These are phyloP conservation scores for Argynnis bischoffii DNA, from an alignment of 2,888 invertebrate species.

Conservation along the genomic window DNA sequence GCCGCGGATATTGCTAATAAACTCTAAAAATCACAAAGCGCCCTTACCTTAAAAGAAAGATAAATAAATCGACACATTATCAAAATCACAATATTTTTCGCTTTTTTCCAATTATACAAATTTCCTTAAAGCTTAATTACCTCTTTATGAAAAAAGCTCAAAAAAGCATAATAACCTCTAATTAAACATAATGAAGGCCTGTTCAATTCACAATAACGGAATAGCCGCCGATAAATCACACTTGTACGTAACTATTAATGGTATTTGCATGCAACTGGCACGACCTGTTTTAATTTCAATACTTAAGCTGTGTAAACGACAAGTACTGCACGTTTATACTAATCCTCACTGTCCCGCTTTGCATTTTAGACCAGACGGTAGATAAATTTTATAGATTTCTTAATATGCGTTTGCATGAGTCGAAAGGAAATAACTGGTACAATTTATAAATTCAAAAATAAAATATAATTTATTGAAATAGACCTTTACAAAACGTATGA, in stretches of 20 bases:
- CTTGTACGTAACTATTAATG: constrained; percentile 41
- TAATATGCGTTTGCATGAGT: not conserved
- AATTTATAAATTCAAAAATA: too few species aligned
- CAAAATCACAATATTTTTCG: too few species aligned
- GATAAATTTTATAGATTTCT: constrained; percentile 1
- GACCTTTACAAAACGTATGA: too few species aligned
- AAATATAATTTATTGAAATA: too few species aligned
- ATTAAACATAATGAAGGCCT: constrained; percentile 13
- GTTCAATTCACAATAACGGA: constrained; percentile 33
- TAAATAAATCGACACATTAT: too few species aligned
- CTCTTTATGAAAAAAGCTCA: not conserved
- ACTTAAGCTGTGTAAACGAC: constrained; percentile 23
- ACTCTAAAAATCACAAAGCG: too few species aligned
- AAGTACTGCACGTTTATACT: constrained; percentile 20
- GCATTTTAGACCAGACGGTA: constrained; percentile 10
- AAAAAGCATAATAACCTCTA: not conserved
- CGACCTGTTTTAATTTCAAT: constrained; percentile 49
- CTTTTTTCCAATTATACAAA: too few species aligned
- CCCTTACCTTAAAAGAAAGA: too few species aligned
- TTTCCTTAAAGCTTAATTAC: not conserved
- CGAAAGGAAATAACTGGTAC: too few species aligned
- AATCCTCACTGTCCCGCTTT: constrained; percentile 1
- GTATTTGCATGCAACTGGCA: constrained; percentile 49
- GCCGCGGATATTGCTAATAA: too few species aligned
- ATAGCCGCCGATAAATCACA: constrained; percentile 43